phyloP scores from a whole-genome alignment of 1,140 invertebrate genomes.

The Tetramorium simillimum region DNA sequence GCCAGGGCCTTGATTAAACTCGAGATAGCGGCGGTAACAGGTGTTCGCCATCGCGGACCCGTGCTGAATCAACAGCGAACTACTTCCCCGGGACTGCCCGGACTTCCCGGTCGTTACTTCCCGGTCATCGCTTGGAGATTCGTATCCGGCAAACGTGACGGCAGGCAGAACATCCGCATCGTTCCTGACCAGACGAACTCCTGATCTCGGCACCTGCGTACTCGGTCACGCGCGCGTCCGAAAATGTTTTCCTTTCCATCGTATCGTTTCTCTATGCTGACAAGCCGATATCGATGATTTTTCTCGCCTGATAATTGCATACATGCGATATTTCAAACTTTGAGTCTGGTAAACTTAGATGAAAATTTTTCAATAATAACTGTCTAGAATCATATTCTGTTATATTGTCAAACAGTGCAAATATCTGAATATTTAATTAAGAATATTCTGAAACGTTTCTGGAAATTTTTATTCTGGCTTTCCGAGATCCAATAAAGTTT shows the following conservation, averaged over 20 bases:
- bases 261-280: not conserved
- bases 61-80: constrained; percentile 67
- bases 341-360: not conserved
- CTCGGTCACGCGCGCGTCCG: not conserved
- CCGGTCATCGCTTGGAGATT: constrained; percentile 19
- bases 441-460: not conserved
- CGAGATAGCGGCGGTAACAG: constrained; percentile 73
- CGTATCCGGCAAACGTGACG: constrained; percentile 39
- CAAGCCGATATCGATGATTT: not conserved
- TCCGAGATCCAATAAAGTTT: not conserved
- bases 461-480: not conserved
- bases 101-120: constrained; percentile 26
- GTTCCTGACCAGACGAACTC: not conserved
- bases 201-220: not conserved
- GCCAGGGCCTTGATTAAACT: constrained; percentile 74
- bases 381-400: not conserved
- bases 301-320: not conserved
- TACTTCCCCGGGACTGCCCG: constrained; percentile 22
- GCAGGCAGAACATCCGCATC: not conserved
- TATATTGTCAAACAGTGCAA: not conserved
- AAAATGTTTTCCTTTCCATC: constrained; percentile 7
- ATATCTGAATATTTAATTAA: not conserved
- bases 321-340: not conserved
- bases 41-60: constrained; percentile 66
- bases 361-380: not conserved